Conservation (phyloP, 2,113 vertebrate species). For the Psittacula cyanocephala region DNA sequence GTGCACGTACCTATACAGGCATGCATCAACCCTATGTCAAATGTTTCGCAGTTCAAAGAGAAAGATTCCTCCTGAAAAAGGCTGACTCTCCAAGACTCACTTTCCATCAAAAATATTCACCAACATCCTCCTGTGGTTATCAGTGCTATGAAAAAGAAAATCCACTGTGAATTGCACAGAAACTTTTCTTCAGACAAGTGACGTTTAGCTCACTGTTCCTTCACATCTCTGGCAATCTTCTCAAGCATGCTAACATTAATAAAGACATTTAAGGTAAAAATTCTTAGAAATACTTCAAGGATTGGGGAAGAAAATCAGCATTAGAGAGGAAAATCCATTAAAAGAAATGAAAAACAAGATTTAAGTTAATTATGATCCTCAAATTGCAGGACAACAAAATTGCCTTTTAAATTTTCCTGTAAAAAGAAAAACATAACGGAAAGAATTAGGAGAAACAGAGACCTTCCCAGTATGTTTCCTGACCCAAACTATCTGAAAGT, state of each 20-base stretch:
- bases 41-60: neutral
- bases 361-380: neutral
- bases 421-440: neutral
- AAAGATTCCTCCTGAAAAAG: neutral
- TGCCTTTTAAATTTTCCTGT: neutral
- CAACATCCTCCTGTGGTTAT: neutral
- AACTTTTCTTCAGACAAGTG: neutral
- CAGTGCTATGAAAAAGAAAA: neutral
- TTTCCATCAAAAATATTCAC: neutral
- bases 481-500: neutral
- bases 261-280: neutral
- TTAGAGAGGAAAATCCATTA: neutral
- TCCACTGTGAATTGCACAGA: neutral
- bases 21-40: neutral
- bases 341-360: neutral
- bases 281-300: neutral
- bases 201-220: constrained; percentile 28
- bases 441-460: neutral
- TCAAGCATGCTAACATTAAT: neutral
- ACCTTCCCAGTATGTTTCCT: neutral
- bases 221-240: neutral
- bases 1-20: fast-evolving
- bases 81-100: neutral
- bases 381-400: neutral
- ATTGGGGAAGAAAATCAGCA: neutral